Base-by-base conservation (phyloP, 2,113 vertebrate species). In the Ammodytes marinus region DNA sequence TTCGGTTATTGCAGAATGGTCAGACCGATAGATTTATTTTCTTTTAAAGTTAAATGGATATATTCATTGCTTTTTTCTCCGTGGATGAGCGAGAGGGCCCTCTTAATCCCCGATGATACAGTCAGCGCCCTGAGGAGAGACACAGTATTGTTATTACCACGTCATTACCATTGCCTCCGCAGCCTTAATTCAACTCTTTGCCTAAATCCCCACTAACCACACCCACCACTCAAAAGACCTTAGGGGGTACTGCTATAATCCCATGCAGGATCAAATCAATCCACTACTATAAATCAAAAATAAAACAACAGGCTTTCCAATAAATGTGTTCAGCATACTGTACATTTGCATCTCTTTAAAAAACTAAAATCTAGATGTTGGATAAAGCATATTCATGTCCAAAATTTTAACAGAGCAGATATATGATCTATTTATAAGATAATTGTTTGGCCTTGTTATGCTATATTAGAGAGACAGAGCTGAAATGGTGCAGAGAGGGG, bases 1-100 rank as follows among this genome's bases (percentile, higher is more conserved):
- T 92, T 88, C 87, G 85, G 86, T 95, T 95, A 96, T 95, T 95
- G 95, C 95, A 95, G 93, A 93, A 90, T 77, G 87, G 91, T 94
- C 92, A 85, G 89, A 94, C 91, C 75, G 76, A 84, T 85, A 78
- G 82, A 70, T 85, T 89, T 82, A 74, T 91, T 79, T 89, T 82
- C 71, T 91, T 79, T 86, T 86, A 39, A 87, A 75, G 72, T 86
- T 65, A 90, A 91, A 89, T 86, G 86, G 87, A 86, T 91, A 84
- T 88, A 91, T 88, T 93, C 88, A 88, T 94, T 92, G 93, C 82
- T 87, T 90, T 87, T 81, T 86, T 83, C 84, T 84, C 87, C 69
- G 57, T 78, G 89, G 91, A 91, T 69, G 87, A 93, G 91, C 63
- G 76, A 89, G 90, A 90, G 82, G 84, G 67, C 84, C 85, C 64